These are phyloP conservation scores for Mythimna impura DNA, from an alignment of 2,888 invertebrate species.

Conservation along the genomic window DNA sequence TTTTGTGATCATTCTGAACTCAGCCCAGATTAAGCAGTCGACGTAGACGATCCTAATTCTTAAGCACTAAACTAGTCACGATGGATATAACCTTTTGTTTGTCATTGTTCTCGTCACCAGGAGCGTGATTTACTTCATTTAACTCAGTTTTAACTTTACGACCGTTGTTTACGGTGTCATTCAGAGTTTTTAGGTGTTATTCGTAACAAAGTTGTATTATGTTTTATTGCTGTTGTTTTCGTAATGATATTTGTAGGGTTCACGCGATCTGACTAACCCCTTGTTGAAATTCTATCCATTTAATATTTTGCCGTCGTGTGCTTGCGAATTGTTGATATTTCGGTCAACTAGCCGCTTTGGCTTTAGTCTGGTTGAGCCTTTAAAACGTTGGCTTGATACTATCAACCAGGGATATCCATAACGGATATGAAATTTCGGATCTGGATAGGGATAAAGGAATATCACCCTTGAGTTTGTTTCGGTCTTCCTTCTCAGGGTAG, in stretches of 20 bases:
- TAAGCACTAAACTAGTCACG: conserved; percentile 22
- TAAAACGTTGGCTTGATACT: no score
- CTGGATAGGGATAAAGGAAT: no score
- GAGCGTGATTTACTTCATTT: conserved; percentile 57
- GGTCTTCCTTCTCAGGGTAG: no score
- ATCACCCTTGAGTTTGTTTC: no score
- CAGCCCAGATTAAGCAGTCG: conserved; percentile 15
- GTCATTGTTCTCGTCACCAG: conserved; percentile 31
- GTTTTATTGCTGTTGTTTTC: conserved; percentile 52
- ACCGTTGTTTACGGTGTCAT: conserved; percentile 43
- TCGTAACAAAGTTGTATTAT: conserved; percentile 37
- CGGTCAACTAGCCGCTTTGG: no score
- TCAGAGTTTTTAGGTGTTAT: conserved; percentile 55
- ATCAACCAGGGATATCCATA: no score
- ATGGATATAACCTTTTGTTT: conserved; percentile 14
- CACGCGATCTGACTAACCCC: conserved; percentile 42
- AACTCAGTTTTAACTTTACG: conserved; percentile 55
- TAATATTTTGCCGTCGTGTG: background rate
- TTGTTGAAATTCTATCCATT: conserved; percentile 10
- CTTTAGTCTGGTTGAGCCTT: no score
- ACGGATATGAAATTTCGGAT: no score
- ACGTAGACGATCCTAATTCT: conserved; percentile 24
- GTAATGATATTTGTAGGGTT: conserved; percentile 51
- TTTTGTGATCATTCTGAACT: conserved; percentile 7
- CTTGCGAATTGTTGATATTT: background rate